phyloP scores from a whole-genome alignment of 2,113 vertebrate genomes.

The Podarcis raffonei region DNA sequence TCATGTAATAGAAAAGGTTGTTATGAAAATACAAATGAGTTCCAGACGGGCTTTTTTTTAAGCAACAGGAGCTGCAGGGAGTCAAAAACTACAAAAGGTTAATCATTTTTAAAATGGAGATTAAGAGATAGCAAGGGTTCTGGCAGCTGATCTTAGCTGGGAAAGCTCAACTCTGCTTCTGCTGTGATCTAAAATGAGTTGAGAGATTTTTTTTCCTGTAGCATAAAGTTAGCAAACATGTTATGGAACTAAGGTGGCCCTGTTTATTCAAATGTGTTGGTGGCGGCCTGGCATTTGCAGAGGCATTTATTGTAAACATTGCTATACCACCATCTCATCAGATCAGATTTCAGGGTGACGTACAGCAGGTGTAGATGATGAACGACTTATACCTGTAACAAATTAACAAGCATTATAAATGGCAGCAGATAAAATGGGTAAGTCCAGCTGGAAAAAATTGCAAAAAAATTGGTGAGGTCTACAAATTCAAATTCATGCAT shows the following conservation, averaged over 20 bases:
- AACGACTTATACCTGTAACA: no score
- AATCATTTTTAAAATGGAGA: not conserved
- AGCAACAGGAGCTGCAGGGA: not conserved
- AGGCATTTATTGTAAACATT: not conserved
- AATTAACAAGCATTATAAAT: no score
- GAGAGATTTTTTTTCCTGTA: no score
- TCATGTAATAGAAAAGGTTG: not conserved
- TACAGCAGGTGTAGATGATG: no score
- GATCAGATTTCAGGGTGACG: no score
- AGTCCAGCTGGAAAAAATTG: no score
- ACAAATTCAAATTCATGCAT: no score
- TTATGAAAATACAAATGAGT: not conserved
- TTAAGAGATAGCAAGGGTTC: not conserved
- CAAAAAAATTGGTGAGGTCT: no score
- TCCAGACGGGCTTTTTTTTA: not conserved
- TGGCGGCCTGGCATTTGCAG: not conserved
- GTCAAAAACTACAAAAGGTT: not conserved
- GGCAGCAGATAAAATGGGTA: no score
- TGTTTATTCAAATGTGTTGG: not conserved
- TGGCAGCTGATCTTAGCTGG: not conserved
- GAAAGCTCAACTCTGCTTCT: not conserved
- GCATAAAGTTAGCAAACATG: not conserved
- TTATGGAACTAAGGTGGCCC: not conserved
- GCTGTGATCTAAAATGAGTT: not conserved
- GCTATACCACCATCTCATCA: no score